phyloP scores from a whole-genome alignment of 1,140 invertebrate species.

The Halesus radiatus region DNA sequence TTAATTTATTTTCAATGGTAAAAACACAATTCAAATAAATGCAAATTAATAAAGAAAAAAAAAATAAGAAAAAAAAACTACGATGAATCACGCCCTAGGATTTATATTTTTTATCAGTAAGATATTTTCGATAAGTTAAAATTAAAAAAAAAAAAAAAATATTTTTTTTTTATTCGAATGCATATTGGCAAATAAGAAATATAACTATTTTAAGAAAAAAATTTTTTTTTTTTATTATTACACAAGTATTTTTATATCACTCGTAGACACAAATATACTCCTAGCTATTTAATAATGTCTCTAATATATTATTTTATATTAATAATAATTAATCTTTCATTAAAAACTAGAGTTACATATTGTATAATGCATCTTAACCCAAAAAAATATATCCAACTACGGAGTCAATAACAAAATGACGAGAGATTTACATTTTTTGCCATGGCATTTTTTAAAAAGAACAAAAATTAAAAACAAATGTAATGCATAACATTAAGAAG shows the following conservation, averaged over 20 bases:
- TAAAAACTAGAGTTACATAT: slow-evolving; percentile 4
- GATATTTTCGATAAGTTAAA: no score
- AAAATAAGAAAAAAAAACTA: no score
- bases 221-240: no score
- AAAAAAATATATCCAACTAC: background rate
- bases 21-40: no score
- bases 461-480: background rate
- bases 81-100: no score
- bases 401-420: no score
- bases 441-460: background rate
- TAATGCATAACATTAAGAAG: no score
- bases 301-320: slow-evolving; percentile 6
- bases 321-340: slow-evolving; percentile 11
- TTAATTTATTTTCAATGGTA: no score
- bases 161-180: no score
- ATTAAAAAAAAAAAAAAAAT: no score
- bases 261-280: slow-evolving; percentile 36
- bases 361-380: background rate
- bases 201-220: slow-evolving; percentile 5
- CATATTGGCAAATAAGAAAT: slow-evolving; percentile 12
- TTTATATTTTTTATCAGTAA: no score
- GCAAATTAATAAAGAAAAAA: no score
- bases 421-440: background rate
- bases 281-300: slow-evolving; percentile 7
- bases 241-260: slow-evolving; percentile 32